Conservation (phyloP, 2,113 vertebrate species). For the Otis tarda region DNA sequence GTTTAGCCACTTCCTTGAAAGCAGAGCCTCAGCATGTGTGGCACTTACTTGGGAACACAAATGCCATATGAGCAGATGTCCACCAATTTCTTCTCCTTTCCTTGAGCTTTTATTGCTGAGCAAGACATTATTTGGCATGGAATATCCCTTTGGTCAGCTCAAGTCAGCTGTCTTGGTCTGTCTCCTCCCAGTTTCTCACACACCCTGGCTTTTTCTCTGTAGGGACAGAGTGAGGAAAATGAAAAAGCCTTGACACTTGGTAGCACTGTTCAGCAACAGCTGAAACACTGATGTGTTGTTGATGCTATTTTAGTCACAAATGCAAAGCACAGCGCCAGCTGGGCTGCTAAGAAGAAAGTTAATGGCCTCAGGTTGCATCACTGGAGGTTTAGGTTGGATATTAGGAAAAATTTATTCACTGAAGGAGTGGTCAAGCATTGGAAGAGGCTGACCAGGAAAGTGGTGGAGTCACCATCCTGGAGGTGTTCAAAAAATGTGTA, state of each 20-base stretch:
- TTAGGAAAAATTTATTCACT: no score
- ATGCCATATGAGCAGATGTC: background rate
- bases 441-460: no score
- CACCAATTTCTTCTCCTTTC: background rate
- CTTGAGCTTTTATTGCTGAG: background rate
- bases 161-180: background rate
- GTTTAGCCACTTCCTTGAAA: background rate
- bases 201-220: background rate
- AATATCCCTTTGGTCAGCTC: background rate
- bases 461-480: no score
- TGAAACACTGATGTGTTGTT: background rate
- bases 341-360: background rate
- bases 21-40: background rate
- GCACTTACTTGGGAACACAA: background rate
- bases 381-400: no score
- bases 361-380: background rate
- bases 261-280: background rate
- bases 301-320: background rate
- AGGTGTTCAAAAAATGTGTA: no score
- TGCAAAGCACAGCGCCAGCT: background rate
- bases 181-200: background rate
- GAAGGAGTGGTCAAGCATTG: no score
- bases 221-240: background rate
- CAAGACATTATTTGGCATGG: background rate
- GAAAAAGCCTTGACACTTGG: background rate